Evolutionary conservation across 37 sponge, comb jelly and placozoan genomes (phyloP).

Genomic region (Beroe forskalii): DNA sequence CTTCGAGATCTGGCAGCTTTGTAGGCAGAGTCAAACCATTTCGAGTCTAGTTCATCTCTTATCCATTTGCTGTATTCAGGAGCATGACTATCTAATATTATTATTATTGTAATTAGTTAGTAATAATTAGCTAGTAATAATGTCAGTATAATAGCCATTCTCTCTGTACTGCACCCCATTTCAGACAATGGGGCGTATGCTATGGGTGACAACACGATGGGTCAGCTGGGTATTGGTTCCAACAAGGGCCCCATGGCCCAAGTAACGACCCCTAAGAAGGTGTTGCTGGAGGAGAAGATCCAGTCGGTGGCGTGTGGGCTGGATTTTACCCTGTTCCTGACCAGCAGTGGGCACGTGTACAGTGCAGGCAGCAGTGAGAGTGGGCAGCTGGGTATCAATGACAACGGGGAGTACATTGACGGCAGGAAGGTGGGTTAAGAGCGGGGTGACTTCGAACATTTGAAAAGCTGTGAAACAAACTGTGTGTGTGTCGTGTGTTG

Average conservation of each 20-base stretch:
- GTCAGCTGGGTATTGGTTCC: conserved; percentile 44
- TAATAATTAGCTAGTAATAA: no score
- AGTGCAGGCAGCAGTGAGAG: conserved; percentile 57
- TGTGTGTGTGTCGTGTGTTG: no score
- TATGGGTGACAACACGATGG: conserved; percentile 56
- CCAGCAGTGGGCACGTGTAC: neutral
- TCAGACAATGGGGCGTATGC: conserved; percentile 18
- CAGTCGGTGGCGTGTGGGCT: neutral
- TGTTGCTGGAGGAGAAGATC: neutral
- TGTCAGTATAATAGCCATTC: no score
- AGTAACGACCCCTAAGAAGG: neutral
- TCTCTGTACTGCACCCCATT: no score
- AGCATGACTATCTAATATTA: no score
- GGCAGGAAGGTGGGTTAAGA: conserved; percentile 24
- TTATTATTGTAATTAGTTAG: no score
- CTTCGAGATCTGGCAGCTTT: no score
- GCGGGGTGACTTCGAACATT: no score
- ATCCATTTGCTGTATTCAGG: no score
- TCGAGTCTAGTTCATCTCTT: no score
- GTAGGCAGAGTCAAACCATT: no score
- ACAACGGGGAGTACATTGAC: conserved; percentile 54
- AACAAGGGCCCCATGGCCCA: neutral
- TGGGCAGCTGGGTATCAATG: conserved; percentile 52
- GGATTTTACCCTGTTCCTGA: conserved; percentile 37
- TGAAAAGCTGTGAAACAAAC: no score